phyloP scores from a whole-genome alignment of 2,888 invertebrate genomes.

The Amblyjoppa proteus region DNA sequence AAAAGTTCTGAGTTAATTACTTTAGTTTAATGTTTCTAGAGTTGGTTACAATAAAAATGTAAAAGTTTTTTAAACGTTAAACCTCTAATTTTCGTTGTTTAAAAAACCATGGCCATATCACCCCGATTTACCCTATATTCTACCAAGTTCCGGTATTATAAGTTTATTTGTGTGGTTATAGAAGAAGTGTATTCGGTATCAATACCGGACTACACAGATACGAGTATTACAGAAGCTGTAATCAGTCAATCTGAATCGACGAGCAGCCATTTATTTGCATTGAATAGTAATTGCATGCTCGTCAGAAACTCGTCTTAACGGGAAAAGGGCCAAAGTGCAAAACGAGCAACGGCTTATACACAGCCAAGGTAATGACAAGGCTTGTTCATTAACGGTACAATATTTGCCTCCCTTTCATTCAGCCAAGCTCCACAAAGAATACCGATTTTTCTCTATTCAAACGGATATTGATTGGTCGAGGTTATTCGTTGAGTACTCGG shows the following conservation, averaged over 20 bases:
- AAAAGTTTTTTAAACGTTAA: no score
- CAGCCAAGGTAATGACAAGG: conserved; percentile 43
- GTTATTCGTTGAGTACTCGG: conserved; percentile 3
- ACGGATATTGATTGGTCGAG: conserved; percentile 39
- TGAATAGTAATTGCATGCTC: conserved; percentile 18
- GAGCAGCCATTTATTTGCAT: background rate
- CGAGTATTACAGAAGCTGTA: no score
- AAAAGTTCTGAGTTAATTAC: no score
- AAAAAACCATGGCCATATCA: no score
- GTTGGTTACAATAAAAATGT: no score
- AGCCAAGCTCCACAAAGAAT: conserved; percentile 16
- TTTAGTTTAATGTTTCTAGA: no score
- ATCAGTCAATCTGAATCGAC: background rate
- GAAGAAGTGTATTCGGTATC: no score
- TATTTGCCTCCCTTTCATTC: conserved; percentile 39
- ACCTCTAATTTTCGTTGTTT: no score
- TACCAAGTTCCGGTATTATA: no score
- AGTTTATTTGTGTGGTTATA: no score
- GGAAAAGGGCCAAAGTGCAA: conserved; percentile 9
- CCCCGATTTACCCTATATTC: no score
- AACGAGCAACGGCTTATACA: background rate
- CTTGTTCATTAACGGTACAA: conserved; percentile 53
- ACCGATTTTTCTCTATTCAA: conserved; percentile 53
- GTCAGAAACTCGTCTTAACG: conserved; percentile 21
- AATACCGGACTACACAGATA: no score